These are phyloP conservation scores for Muscidifurax raptorellus DNA, from an alignment of 1,140 invertebrate species.

Conservation along the genomic window DNA sequence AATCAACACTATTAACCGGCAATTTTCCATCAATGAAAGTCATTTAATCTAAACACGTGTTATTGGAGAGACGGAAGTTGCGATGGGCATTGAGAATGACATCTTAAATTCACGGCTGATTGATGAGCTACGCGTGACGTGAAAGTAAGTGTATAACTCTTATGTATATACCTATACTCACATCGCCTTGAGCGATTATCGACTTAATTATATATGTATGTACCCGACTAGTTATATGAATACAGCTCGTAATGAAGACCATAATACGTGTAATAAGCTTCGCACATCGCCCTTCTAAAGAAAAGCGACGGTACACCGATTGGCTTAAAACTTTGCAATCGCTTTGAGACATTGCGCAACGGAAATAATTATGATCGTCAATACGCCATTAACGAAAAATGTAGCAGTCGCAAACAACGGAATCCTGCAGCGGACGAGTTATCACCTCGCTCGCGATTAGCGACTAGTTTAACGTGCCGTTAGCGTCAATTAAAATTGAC, in stretches of 20 bases:
- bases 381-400: neutral
- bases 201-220: neutral
- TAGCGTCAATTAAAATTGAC: slow-evolving; percentile 50
- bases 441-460: slow-evolving; percentile 3
- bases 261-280: neutral
- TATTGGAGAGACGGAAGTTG: neutral
- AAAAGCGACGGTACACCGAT: too few relatives aligned
- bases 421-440: neutral
- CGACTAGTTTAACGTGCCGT: slow-evolving; percentile 25
- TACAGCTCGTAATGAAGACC: neutral
- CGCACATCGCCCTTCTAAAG: neutral
- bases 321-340: too few relatives aligned
- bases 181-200: neutral
- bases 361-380: neutral
- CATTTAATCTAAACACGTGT: neutral
- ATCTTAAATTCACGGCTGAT: neutral
- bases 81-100: neutral
- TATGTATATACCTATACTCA: too few relatives aligned
- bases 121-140: neutral
- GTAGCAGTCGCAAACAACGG: neutral
- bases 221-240: neutral
- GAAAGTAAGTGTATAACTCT: neutral
- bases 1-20: too few relatives aligned
- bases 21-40: neutral
- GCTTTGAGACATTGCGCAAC: too few relatives aligned